phyloP scores from a whole-genome alignment of 2,888 invertebrate genomes.

The Drosophila prostipennis region DNA sequence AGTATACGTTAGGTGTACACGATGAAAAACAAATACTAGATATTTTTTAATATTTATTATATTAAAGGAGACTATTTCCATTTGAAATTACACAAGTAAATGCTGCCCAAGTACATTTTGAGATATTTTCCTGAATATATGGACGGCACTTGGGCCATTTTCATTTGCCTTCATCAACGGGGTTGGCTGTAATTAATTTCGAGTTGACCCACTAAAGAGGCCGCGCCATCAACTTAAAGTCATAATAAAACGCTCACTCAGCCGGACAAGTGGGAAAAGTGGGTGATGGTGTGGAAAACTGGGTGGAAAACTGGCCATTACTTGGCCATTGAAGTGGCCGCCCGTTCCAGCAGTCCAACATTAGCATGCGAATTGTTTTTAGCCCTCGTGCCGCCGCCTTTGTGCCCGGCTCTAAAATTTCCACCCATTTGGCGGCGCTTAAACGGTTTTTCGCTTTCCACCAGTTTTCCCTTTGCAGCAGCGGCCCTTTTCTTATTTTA shows the following conservation, averaged over 20 bases:
- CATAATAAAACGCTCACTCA: slow-evolving; percentile 57
- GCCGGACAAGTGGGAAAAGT: slow-evolving; percentile 28
- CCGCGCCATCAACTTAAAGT: slow-evolving; percentile 57
- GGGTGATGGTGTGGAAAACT: slow-evolving; percentile 1
- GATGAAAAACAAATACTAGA: neutral
- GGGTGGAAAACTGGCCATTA: slow-evolving; percentile 68
- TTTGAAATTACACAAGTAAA: too few relatives aligned
- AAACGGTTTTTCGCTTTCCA: slow-evolving; percentile 36
- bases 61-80: too few relatives aligned
- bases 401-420: slow-evolving; percentile 12
- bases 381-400: slow-evolving; percentile 19
- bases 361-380: slow-evolving; percentile 61
- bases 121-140: slow-evolving; percentile 4
- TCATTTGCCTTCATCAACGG: slow-evolving; percentile 1
- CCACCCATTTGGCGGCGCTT: slow-evolving; percentile 15
- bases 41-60: too few relatives aligned
- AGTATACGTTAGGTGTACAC: slow-evolving; percentile 7
- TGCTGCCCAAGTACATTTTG: neutral
- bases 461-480: neutral
- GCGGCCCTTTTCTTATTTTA: slow-evolving; percentile 11
- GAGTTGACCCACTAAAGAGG: slow-evolving; percentile 71
- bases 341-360: slow-evolving; percentile 35
- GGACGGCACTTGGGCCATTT: neutral
- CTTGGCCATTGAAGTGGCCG: slow-evolving; percentile 44
- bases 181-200: slow-evolving; percentile 65